Evolutionary conservation across 2,888 invertebrate genomes (phyloP).

Genomic region (Drosophila paracracens): DNA sequence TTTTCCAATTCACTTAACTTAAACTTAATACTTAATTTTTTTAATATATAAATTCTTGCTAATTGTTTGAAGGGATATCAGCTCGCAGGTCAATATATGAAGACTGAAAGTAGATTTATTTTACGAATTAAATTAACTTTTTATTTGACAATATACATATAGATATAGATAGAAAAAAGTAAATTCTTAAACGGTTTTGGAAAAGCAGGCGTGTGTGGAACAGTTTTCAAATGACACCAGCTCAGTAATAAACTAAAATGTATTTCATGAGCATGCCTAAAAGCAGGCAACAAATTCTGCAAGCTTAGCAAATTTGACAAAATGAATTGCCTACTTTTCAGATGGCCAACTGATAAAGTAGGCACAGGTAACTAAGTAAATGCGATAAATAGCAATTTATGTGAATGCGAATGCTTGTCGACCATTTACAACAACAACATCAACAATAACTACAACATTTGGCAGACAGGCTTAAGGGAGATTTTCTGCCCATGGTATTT

Average conservation of each 20-base stretch:
- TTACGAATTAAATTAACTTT: not conserved
- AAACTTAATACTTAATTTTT: not conserved
- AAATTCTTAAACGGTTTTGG: not conserved
- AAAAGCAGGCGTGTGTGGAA: not conserved
- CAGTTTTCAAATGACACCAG: not conserved
- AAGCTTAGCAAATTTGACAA: not conserved
- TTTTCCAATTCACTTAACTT: not conserved
- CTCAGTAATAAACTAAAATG: not conserved
- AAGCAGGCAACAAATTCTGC: constrained; percentile 22
- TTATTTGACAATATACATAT: not conserved
- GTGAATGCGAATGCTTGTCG: not conserved
- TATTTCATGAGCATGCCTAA: not conserved
- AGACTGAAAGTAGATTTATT: not conserved
- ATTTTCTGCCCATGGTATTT: constrained; percentile 59
- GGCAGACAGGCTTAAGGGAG: constrained; percentile 26
- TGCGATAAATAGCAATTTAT: constrained; percentile 20
- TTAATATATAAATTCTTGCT: not conserved
- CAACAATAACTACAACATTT: constrained; percentile 15
- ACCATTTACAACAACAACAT: not conserved
- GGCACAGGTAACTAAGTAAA: constrained; percentile 11
- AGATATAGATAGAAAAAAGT: not conserved
- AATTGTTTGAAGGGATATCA: not conserved
- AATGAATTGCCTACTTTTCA: constrained; percentile 35
- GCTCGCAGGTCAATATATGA: not conserved
- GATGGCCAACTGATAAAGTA: constrained; percentile 9